Conservation (phyloP, 2,888 invertebrate species). For the Heliothis peltigera region DNA sequence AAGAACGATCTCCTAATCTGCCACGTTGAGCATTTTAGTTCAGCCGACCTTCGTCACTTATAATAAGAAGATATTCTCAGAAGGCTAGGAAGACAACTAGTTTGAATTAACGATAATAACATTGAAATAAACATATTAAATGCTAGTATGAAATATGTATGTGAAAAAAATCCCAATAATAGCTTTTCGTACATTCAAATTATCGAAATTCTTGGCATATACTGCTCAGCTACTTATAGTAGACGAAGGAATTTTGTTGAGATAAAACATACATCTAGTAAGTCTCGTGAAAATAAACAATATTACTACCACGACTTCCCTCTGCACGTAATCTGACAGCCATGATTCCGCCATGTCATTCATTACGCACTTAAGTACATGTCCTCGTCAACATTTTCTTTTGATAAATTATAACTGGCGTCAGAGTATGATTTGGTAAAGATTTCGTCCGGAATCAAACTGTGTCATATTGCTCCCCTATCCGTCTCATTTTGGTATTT, state of each 20-base stretch:
- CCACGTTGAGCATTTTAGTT: constrained; percentile 25
- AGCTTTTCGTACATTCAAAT: neutral
- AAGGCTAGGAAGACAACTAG: neutral
- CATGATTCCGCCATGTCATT: constrained; percentile 18
- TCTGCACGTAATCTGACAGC: neutral
- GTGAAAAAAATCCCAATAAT: neutral
- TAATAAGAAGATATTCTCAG: constrained; percentile 8
- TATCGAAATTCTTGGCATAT: neutral
- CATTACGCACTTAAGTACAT: constrained; percentile 12
- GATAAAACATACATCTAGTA: too few species aligned
- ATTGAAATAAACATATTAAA: neutral
- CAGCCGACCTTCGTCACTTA: constrained; percentile 24
- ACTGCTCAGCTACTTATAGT: too few species aligned
- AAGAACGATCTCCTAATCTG: constrained; percentile 38
- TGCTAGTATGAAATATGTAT: neutral
- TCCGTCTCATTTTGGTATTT: neutral
- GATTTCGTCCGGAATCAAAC: neutral
- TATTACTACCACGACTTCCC: constrained; percentile 7
- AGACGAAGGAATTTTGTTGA: too few species aligned
- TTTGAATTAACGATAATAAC: neutral
- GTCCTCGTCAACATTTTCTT: constrained; percentile 4
- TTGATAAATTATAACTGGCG: constrained; percentile 16
- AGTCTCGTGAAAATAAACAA: too few species aligned
- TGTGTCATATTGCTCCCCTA: neutral
- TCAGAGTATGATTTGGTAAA: constrained; percentile 1